Evolutionary conservation across 2,113 vertebrate species (phyloP).

Genomic region (Copsychus sechellarum): DNA sequence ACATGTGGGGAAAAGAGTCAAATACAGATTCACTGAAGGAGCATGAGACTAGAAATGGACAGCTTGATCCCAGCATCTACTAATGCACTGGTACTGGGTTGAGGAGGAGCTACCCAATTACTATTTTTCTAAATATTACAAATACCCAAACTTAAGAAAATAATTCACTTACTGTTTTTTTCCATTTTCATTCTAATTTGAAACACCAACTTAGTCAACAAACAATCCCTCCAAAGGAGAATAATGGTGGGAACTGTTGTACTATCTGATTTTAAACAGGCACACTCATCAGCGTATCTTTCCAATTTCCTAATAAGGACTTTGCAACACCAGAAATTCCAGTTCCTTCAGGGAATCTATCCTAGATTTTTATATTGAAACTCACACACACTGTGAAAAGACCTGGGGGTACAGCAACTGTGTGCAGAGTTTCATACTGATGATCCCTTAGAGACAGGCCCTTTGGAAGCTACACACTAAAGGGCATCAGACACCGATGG

Average conservation of each 20-base stretch:
- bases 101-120: not conserved
- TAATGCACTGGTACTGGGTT: not conserved
- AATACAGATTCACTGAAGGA: not conserved
- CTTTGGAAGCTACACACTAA: not conserved
- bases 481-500: not conserved
- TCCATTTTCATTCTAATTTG: constrained; percentile 40
- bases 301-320: constrained; percentile 64
- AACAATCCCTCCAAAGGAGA: constrained; percentile 14
- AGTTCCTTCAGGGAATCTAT: constrained; percentile 51
- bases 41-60: not conserved
- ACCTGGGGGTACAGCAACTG: not conserved
- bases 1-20: not conserved
- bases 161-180: not conserved
- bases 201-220: constrained; percentile 28
- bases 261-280: constrained; percentile 66
- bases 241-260: constrained; percentile 50
- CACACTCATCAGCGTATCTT: constrained; percentile 48
- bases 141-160: not conserved
- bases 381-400: constrained; percentile 26
- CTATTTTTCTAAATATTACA: not conserved
- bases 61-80: not conserved
- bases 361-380: constrained; percentile 15
- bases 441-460: not conserved
- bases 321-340: constrained; percentile 65
- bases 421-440: not conserved